These are phyloP conservation scores for Drosophila atripex DNA, from an alignment of 2,888 invertebrate genomes.

Conservation along the genomic window DNA sequence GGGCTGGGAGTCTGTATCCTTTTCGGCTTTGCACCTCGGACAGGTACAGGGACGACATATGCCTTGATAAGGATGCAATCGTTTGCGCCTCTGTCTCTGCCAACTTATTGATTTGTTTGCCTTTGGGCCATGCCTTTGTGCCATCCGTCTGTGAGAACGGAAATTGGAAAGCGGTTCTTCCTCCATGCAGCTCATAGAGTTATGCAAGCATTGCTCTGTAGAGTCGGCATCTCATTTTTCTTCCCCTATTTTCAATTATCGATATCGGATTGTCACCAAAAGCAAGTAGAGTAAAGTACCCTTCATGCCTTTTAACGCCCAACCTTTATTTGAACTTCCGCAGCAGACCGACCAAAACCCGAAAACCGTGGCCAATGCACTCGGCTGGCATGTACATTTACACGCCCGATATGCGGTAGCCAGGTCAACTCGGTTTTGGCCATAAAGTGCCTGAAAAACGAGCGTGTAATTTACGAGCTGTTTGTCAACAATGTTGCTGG, in stretches of 20 bases:
- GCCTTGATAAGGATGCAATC: conserved; percentile 47
- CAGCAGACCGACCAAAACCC: conserved; percentile 20
- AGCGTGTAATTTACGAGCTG: conserved; percentile 75
- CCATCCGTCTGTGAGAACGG: conserved; percentile 63
- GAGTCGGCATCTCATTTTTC: conserved; percentile 17
- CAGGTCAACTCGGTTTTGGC: conserved; percentile 27
- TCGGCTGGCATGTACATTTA: conserved; percentile 16
- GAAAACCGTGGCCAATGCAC: conserved; percentile 43
- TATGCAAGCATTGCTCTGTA: conserved; percentile 46
- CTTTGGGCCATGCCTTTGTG: conserved; percentile 48
- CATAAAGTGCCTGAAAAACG: conserved; percentile 63
- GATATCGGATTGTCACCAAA: conserved; percentile 57
- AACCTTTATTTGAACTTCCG: conserved; percentile 62
- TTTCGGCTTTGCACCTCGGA: conserved; percentile 52
- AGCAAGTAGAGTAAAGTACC: conserved; percentile 17
- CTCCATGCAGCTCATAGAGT: conserved; percentile 32
- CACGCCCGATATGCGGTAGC: conserved; percentile 27
- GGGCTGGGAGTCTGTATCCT: conserved; percentile 26
- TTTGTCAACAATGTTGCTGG: conserved; percentile 72
- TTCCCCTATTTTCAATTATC: conserved; percentile 16
- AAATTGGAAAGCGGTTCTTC: conserved; percentile 57
- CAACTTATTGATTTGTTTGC: conserved; percentile 75
- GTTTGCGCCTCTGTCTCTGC: conserved; percentile 44
- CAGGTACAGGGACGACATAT: conserved; percentile 47
- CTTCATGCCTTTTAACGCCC: conserved; percentile 48